These are phyloP conservation scores for Bradypus variegatus DNA, from an alignment of 2,797 vertebrate species.

Conservation along the genomic window DNA sequence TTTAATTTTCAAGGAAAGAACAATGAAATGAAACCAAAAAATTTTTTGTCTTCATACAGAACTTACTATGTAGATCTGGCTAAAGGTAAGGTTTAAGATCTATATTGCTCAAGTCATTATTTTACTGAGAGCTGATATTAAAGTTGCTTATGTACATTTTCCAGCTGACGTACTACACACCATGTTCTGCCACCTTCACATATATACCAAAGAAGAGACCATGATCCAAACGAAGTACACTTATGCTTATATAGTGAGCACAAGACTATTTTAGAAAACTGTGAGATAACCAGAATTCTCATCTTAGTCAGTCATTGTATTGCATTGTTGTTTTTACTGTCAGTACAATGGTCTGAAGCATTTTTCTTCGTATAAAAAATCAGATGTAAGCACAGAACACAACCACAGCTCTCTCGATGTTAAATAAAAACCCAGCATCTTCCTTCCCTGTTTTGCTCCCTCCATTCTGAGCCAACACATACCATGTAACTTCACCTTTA, in stretches of 20 bases:
- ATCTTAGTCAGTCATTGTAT: not conserved
- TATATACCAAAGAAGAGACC: not conserved
- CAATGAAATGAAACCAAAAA: not conserved
- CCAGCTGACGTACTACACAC: too few species aligned
- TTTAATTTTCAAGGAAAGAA: not conserved
- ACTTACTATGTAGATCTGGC: not conserved
- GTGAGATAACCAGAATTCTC: not conserved
- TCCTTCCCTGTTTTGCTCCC: not conserved
- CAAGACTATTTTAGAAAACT: not conserved
- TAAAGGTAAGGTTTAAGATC: not conserved
- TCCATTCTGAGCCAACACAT: not conserved
- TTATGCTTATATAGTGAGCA: not conserved
- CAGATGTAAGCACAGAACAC: not conserved
- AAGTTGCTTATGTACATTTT: not conserved
- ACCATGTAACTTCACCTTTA: not conserved
- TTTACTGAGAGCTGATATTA: not conserved
- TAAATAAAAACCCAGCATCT: not conserved
- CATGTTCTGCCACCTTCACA: not conserved
- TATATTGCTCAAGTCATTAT: not conserved
- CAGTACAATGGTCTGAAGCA: not conserved
- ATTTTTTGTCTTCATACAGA: not conserved
- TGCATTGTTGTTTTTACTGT: not conserved
- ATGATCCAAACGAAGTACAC: not conserved
- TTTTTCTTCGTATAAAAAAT: not conserved
- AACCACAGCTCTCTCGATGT: not conserved